Percentiles rank a stretch among this genome's conserved stretches.
Conservation (phyloP, 2,797 vertebrate species). For the Notolepis coatsorum region DNA sequence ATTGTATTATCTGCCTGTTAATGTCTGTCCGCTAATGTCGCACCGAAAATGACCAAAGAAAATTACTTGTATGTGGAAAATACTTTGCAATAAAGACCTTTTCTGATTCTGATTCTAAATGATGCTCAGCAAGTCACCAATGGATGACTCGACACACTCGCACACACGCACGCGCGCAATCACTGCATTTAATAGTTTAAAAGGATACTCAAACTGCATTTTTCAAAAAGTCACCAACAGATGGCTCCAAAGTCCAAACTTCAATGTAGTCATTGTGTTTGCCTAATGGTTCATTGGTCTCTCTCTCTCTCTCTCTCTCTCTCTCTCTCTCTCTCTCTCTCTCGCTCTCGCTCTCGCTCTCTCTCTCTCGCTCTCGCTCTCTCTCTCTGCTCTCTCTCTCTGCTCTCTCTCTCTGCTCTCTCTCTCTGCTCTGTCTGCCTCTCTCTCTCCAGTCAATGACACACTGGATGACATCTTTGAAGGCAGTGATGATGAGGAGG, state of each 20-base stretch:
- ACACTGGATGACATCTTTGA: slow-evolving; percentile 97
- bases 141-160: no score
- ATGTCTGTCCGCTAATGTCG: no score
- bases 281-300: neutral
- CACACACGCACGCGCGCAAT: neutral
- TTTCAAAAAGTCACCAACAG: neutral
- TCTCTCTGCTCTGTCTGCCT: neutral
- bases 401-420: slow-evolving; percentile 5
- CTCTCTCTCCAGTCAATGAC: slow-evolving; percentile 88
- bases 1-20: no score
- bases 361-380: neutral
- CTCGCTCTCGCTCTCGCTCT: neutral
- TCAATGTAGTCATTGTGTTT: slow-evolving; percentile 23
- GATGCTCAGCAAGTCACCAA: no score
- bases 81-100: no score
- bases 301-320: slow-evolving; percentile 1
- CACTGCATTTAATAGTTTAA: neutral
- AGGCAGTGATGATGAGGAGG: slow-evolving; percentile 97
- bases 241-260: slow-evolving; percentile 10
- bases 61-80: no score
- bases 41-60: no score
- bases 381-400: slow-evolving; percentile 8
- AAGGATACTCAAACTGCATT: neutral
- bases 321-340: neutral
- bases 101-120: no score